These are phyloP conservation scores for Nycteola revayana DNA, from an alignment of 2,888 invertebrate genomes.

Conservation along the genomic window DNA sequence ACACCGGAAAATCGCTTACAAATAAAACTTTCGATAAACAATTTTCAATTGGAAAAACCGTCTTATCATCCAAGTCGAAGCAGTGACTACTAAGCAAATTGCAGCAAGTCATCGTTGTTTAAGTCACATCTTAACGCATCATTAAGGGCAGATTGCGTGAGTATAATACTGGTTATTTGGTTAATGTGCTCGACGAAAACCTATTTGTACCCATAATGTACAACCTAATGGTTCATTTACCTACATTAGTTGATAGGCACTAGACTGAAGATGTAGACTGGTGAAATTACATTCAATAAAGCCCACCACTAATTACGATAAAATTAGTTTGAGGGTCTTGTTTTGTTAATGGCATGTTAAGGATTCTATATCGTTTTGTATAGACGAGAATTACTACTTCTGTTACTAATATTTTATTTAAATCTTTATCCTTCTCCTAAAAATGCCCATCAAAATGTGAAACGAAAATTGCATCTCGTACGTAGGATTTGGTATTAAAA, in stretches of 20 bases:
- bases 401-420: too few species aligned
- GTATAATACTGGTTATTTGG: conserved; percentile 66
- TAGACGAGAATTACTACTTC: too few species aligned
- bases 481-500: too few species aligned
- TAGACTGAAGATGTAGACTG: neutral
- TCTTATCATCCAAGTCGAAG: conserved; percentile 34
- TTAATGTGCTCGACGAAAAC: conserved; percentile 71
- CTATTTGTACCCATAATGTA: conserved; percentile 52
- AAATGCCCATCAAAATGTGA: too few species aligned
- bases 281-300: too few species aligned
- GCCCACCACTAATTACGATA: too few species aligned
- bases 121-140: conserved; percentile 71
- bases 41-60: conserved; percentile 19
- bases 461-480: too few species aligned
- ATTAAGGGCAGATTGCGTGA: conserved; percentile 73
- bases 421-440: too few species aligned
- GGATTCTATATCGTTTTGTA: too few species aligned
- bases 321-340: too few species aligned
- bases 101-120: conserved; percentile 67
- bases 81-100: conserved; percentile 48
- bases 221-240: neutral
- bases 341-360: too few species aligned
- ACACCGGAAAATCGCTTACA: too few species aligned
- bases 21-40: neutral
- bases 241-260: neutral